Evolutionary conservation across 30 jellyfish, hydroid and myxozoan species (phyloP).

Genomic region (Phacellophora camtschatica): DNA sequence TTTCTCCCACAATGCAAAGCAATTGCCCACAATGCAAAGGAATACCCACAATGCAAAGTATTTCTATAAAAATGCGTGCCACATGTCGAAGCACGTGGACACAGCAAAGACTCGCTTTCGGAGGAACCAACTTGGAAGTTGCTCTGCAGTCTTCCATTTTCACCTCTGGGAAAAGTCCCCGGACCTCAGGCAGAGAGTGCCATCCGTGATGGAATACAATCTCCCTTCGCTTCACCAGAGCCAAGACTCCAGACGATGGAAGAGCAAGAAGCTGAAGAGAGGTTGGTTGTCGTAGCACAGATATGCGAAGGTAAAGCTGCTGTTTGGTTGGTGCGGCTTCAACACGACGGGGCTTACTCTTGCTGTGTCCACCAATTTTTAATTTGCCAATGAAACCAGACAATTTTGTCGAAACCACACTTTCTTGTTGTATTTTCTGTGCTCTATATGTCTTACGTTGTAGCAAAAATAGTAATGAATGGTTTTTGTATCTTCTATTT

Average conservation of each 20-base stretch:
- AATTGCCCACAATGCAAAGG: not conserved
- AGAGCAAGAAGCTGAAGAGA: slow-evolving; percentile 80
- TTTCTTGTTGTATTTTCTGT: not conserved
- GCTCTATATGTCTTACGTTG: no score
- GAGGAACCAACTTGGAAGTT: slow-evolving; percentile 57
- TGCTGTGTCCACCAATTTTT: slow-evolving; percentile 86
- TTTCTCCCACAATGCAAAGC: not conserved
- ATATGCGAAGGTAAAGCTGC: slow-evolving; percentile 87
- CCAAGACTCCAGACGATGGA: slow-evolving; percentile 89
- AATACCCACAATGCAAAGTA: slow-evolving; percentile 1
- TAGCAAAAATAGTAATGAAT: no score
- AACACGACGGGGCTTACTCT: slow-evolving; percentile 99
- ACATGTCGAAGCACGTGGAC: slow-evolving; percentile 56
- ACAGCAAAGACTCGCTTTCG: slow-evolving; percentile 90
- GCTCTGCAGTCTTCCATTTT: slow-evolving; percentile 8
- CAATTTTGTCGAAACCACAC: not conserved
- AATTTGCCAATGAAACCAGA: not conserved
- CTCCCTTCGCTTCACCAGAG: slow-evolving; percentile 65
- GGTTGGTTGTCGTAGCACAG: slow-evolving; percentile 89
- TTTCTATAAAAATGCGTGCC: not conserved
- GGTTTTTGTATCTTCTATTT: no score
- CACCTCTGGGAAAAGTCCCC: slow-evolving; percentile 99
- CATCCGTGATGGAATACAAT: slow-evolving; percentile 73
- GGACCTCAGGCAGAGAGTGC: slow-evolving; percentile 86
- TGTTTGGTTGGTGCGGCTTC: slow-evolving; percentile 64